A percentile compares a stretch with the other conserved stretches of the same genome.
Conservation (phyloP, 2,888 invertebrate species). For the Glaucopsyche alexis region DNA sequence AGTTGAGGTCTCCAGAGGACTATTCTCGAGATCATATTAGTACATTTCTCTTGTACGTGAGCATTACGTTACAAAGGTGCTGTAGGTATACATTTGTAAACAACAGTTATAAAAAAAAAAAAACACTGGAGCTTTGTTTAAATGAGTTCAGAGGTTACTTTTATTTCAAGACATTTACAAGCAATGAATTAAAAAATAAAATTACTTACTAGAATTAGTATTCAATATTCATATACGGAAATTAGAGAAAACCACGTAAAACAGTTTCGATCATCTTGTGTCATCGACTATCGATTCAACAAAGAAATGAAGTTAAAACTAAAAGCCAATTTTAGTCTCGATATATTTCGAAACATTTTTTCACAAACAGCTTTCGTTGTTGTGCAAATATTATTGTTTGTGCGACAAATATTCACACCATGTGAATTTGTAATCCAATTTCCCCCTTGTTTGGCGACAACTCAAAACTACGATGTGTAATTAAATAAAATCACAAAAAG, state of each 20-base stretch:
- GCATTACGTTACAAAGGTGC: not conserved
- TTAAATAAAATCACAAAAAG: slow-evolving; percentile 35
- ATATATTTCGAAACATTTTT: slow-evolving; percentile 31
- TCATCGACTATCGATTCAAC: not conserved
- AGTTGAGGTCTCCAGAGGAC: slow-evolving; percentile 1
- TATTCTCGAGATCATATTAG: slow-evolving; percentile 10
- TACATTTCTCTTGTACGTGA: not conserved
- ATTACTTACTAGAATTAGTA: too few species aligned
- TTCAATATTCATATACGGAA: not conserved
- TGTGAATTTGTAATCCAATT: slow-evolving; percentile 34
- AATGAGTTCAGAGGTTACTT: too few species aligned
- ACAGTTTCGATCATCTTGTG: not conserved
- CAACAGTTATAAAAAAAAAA: not conserved
- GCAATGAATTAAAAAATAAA: too few species aligned
- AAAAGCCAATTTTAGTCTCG: slow-evolving; percentile 28
- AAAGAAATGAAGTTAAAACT: slow-evolving; percentile 17
- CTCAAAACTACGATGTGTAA: slow-evolving; percentile 35
- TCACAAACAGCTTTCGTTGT: slow-evolving; percentile 30
- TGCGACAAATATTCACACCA: slow-evolving; percentile 33
- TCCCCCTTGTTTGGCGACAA: slow-evolving; percentile 33
- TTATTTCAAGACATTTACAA: too few species aligned
- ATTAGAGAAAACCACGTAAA: not conserved
- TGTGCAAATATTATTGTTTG: slow-evolving; percentile 32
- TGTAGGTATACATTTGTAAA: not conserved
- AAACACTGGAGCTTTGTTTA: not conserved